These are phyloP conservation scores for Diplogasteroides magnus DNA, from an alignment of 1,140 invertebrate genomes.

Conservation along the genomic window DNA sequence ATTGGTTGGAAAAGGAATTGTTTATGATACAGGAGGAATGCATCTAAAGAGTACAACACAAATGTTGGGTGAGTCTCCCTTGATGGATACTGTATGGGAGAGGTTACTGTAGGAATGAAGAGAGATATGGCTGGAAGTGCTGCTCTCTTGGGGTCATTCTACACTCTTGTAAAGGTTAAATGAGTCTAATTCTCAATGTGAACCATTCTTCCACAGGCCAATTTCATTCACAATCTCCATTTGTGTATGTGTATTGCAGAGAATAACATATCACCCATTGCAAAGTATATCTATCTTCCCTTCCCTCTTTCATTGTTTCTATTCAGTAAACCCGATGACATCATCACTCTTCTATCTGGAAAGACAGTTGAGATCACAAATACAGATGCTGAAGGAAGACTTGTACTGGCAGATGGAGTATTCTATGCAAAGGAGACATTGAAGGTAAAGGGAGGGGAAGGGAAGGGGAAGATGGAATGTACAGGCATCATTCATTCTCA, in stretches of 20 bases:
- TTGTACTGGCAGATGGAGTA: slow-evolving; percentile 69
- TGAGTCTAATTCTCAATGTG: no score
- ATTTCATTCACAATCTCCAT: neutral
- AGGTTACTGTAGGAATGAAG: neutral
- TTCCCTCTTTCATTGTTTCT: neutral
- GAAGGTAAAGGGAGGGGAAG: neutral
- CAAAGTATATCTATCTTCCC: neutral
- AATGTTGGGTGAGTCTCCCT: no score
- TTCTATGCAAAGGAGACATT: slow-evolving; percentile 49
- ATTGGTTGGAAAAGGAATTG: neutral
- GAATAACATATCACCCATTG: neutral
- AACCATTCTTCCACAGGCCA: neutral
- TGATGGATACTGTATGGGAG: no score
- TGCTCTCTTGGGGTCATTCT: neutral
- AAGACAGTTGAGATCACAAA: slow-evolving; percentile 85
- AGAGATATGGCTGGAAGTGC: neutral
- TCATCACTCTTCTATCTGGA: slow-evolving; percentile 78
- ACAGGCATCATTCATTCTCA: neutral
- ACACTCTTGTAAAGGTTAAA: neutral
- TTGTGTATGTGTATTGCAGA: neutral
- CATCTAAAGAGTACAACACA: neutral
- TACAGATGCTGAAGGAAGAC: slow-evolving; percentile 81
- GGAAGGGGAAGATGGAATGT: neutral
- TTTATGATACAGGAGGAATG: neutral
- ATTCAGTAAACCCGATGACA: slow-evolving; percentile 69